Evolutionary conservation across 2,888 invertebrate genomes (phyloP).

Genomic region (Dynastes grantii): DNA sequence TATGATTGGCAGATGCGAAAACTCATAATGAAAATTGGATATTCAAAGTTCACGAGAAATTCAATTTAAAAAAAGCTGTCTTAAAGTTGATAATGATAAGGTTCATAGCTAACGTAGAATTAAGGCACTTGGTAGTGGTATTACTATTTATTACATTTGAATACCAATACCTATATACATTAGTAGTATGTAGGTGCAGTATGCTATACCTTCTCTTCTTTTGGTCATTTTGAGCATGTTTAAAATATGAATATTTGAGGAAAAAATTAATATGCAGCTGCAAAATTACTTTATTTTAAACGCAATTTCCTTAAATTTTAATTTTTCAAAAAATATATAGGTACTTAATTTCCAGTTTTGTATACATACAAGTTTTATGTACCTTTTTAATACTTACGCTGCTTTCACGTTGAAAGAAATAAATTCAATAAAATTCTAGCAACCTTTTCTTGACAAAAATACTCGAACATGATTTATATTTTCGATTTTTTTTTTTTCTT

Average conservation of each 20-base stretch:
- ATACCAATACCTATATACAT: constrained; percentile 76
- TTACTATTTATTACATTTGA: constrained; percentile 74
- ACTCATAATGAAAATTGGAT: constrained; percentile 36
- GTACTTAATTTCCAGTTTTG: not conserved
- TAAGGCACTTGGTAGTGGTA: constrained; percentile 48
- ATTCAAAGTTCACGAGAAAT: constrained; percentile 18
- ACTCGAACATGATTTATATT: no score
- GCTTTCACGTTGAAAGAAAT: no score
- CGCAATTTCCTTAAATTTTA: no score
- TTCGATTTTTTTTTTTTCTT: no score
- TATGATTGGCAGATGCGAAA: constrained; percentile 34
- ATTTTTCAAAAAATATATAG: no score
- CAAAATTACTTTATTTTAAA: no score
- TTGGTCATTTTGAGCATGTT: constrained; percentile 25
- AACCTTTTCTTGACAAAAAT: no score
- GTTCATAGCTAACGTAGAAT: constrained; percentile 40
- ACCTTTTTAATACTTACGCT: not conserved
- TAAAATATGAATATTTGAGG: not conserved
- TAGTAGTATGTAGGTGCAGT: constrained; percentile 54
- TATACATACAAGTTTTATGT: constrained; percentile 7
- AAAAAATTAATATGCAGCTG: no score
- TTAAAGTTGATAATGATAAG: not conserved
- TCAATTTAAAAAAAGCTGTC: not conserved
- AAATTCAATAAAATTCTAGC: no score
- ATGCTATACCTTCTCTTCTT: constrained; percentile 38